Evolutionary conservation across 92 coral and sea anemone species (phyloP).

Genomic region (Porites divaricata): DNA sequence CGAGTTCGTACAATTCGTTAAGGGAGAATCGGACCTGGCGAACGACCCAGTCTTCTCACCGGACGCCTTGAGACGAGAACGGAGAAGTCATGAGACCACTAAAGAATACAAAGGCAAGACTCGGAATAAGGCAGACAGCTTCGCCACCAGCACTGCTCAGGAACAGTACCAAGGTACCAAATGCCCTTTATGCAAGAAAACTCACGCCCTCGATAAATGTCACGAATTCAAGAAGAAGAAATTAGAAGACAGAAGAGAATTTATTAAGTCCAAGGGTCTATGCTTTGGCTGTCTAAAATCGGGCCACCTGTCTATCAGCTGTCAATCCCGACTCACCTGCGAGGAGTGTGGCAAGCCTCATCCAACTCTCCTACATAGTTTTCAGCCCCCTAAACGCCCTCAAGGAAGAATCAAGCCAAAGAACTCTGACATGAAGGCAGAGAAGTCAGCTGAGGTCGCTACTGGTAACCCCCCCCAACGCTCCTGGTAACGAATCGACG

Average conservation of each 20-base stretch:
- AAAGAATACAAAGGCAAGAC: too few relatives aligned
- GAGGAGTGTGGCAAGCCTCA: slow-evolving; percentile 53
- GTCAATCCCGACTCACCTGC: slow-evolving; percentile 48
- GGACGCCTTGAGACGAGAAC: slow-evolving; percentile 52
- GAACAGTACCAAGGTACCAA: background rate
- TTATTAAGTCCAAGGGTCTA: slow-evolving; percentile 40
- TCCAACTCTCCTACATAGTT: slow-evolving; percentile 45
- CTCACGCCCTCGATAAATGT: slow-evolving; percentile 29
- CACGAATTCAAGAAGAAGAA: slow-evolving; percentile 25
- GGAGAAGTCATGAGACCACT: too few relatives aligned
- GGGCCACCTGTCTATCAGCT: slow-evolving; percentile 63
- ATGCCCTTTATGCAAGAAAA: slow-evolving; percentile 13
- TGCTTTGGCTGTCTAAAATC: slow-evolving; percentile 60
- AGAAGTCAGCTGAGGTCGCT: too few relatives aligned
- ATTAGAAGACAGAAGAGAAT: slow-evolving; percentile 30
- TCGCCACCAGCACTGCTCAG: too few relatives aligned
- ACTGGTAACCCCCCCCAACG: too few relatives aligned
- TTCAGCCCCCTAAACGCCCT: background rate
- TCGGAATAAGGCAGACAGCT: too few relatives aligned
- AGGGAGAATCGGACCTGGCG: slow-evolving; percentile 66
- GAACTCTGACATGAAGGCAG: too few relatives aligned
- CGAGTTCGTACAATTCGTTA: slow-evolving; percentile 60
- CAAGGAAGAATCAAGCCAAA: too few relatives aligned
- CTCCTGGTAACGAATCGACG: too few relatives aligned
- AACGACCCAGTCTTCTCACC: slow-evolving; percentile 77